A percentile compares a stretch with the other conserved stretches of the same genome.
Conservation (phyloP, 2,797 vertebrate genomes). For the Crenuchus spilurus region DNA sequence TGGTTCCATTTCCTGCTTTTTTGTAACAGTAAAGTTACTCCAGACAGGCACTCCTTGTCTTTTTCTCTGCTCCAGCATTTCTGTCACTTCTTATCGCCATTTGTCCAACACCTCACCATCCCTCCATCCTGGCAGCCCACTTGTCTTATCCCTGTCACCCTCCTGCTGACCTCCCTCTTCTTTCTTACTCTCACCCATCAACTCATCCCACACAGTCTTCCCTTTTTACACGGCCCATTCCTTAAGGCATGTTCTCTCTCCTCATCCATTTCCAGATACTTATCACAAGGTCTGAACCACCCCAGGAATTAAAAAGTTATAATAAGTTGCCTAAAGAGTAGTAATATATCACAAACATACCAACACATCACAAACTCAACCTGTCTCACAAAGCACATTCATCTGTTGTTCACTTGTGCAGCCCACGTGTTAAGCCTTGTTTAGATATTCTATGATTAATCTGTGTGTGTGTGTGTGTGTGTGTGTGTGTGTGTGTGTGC, state of each 20-base stretch:
- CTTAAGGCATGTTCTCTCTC: neutral
- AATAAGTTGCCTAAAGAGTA: too few relatives aligned
- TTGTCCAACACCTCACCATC: neutral
- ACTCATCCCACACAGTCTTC: neutral
- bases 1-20: too few relatives aligned
- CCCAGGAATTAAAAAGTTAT: too few relatives aligned
- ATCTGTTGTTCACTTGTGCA: too few relatives aligned
- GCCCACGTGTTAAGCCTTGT: too few relatives aligned
- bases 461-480: too few relatives aligned
- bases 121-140: slow-evolving; percentile 1
- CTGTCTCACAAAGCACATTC: too few relatives aligned
- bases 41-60: neutral
- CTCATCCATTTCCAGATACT: neutral
- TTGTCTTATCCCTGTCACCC: neutral
- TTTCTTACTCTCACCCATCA: neutral
- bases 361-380: too few relatives aligned
- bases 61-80: neutral
- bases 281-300: neutral
- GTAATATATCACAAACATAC: too few relatives aligned
- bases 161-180: neutral
- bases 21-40: neutral
- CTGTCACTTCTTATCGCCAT: neutral
- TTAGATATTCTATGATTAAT: too few relatives aligned
- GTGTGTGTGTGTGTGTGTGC: too few relatives aligned
- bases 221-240: too few relatives aligned